Base-by-base conservation (phyloP, 2,888 invertebrate genomes). In the Aromia moschata region DNA sequence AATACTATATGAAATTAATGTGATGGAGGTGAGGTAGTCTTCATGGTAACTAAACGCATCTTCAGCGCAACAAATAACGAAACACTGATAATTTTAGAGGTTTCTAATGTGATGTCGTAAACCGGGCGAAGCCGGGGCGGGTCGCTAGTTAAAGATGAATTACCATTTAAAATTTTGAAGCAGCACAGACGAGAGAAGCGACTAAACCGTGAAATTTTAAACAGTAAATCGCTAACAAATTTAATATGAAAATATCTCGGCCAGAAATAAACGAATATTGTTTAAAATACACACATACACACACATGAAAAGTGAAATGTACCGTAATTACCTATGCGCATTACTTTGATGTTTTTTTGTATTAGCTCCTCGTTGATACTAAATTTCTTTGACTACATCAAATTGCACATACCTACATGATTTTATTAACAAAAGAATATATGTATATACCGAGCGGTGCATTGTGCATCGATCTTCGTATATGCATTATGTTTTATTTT, bases 291-390 rank as follows among this genome's bases (percentile, higher is more conserved):
- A 40, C 40, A 16, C 40, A 40, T 40, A 40, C 17, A 40, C 11
- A 40, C 40, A 16, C 40, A 40, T 40, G 40, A 40, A 40, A 40
- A 16, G 40, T 17, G 40, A 40, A 40, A 18, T 40, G 17, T 10
- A 40, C n/a, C n/a, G 17, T 40, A 40, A 40, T 40, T 17, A 17
- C 16, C n/a, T 16, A 40, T 40, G 16, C 11, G 40, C 40, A n/a
- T n/a, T n/a, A n/a, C n/a, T 40, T 40, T 40, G 40, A 40, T 18
- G 40, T 40, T 40, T 40, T 37, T 40, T 40, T 25, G 3, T 7
- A 40, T 16, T 16, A 9, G 9, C 40, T 40, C 17, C n/a, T 17
- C 18, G 15, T 15, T 10, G 16, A 25, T 7, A 9, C 15, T 15
- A 5, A 0, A 18, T 17, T 40, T 40, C 40, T 40, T 40, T 40